Evolutionary conservation across 1,140 invertebrate genomes (phyloP), one percentile per base, ranked within the genome.

Genomic region (Agrilus planipennis): DNA sequence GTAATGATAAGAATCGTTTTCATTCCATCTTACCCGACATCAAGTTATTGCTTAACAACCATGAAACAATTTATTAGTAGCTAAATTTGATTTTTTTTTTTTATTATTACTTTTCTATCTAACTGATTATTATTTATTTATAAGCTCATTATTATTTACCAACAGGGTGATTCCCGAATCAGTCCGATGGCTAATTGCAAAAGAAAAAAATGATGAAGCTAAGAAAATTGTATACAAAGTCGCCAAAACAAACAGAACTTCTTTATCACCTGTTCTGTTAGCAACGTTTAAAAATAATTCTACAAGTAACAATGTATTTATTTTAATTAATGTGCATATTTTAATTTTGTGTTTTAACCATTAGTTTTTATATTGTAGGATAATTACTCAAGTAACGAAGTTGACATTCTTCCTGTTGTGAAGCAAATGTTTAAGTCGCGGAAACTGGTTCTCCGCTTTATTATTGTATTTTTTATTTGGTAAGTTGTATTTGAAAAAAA

Each of bases 101-200:
- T n/a, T n/a, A n/a, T n/a, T n/a, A n/a, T n/a, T n/a, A n/a, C n/a
- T n/a, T n/a, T n/a, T n/a, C n/a, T n/a, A n/a, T n/a, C n/a, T n/a
- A n/a, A n/a, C n/a, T n/a, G n/a, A n/a, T n/a, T n/a, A n/a, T n/a
- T n/a, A n/a, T n/a, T n/a, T n/a, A n/a, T n/a, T n/a, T n/a, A n/a
- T n/a, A n/a, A n/a, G n/a, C n/a, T n/a, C n/a, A n/a, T n/a, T n/a
- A n/a, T n/a, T n/a, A n/a, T n/a, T n/a, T n/a, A n/a, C n/a, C n/a
- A n/a, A n/a, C n/a, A 70, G 68, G 65, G 45, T 78, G 10, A 62
- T 77, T 23, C 76, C 76, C 2, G 76, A 79, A 52, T 78, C 76
- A 0, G 70, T 75, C 0, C 58, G 76, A 27, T 79, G 76, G 76
- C 51, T 79, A 2, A 49, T 77, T 21, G 67, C 72, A 0, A 68